Percentiles rank a stretch among this genome's conserved stretches.
Evolutionary conservation across 1,140 invertebrate species (phyloP).

Genomic region (Patella vulgata): DNA sequence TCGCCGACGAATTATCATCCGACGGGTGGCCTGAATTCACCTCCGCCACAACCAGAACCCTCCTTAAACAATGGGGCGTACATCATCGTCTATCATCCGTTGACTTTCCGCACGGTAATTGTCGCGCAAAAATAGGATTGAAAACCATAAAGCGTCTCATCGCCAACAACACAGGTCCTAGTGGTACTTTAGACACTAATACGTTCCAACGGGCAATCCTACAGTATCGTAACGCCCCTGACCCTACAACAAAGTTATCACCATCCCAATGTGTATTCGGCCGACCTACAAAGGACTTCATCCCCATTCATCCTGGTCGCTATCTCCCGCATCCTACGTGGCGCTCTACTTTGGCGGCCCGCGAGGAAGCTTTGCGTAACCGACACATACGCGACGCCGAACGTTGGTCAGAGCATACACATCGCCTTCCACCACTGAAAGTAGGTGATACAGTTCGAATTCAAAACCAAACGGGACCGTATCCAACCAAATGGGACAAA

Average conservation of each 20-base stretch:
- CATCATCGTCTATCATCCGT: conserved; percentile 32
- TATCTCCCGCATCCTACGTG: conserved; percentile 34
- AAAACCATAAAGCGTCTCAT: conserved; percentile 35
- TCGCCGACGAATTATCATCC: conserved; percentile 25
- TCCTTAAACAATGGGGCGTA: conserved; percentile 30
- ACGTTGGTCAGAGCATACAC: conserved; percentile 33
- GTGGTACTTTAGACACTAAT: conserved; percentile 33
- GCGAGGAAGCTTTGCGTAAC: conserved; percentile 32
- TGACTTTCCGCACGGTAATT: conserved; percentile 26
- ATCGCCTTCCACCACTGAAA: conserved; percentile 24
- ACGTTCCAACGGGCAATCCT: conserved; percentile 33
- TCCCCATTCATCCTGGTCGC: conserved; percentile 30
- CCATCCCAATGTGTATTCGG: too few relatives aligned
- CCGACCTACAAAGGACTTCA: conserved; percentile 28
- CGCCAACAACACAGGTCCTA: conserved; percentile 23
- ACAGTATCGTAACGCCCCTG: conserved; percentile 40
- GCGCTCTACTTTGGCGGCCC: conserved; percentile 17
- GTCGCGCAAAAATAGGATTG: conserved; percentile 29
- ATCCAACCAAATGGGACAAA: conserved; percentile 40
- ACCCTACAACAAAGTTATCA: conserved; percentile 35
- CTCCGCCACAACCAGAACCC: conserved; percentile 10
- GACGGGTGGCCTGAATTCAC: conserved; percentile 37
- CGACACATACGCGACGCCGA: conserved; percentile 35
- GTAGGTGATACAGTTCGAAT: too few relatives aligned
- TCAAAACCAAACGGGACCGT: conserved; percentile 35